A percentile compares a stretch with the other conserved stretches of the same genome.
Evolutionary conservation across 2,888 invertebrate species (phyloP).

Genomic region (Caenorhabditis sp.): DNA sequence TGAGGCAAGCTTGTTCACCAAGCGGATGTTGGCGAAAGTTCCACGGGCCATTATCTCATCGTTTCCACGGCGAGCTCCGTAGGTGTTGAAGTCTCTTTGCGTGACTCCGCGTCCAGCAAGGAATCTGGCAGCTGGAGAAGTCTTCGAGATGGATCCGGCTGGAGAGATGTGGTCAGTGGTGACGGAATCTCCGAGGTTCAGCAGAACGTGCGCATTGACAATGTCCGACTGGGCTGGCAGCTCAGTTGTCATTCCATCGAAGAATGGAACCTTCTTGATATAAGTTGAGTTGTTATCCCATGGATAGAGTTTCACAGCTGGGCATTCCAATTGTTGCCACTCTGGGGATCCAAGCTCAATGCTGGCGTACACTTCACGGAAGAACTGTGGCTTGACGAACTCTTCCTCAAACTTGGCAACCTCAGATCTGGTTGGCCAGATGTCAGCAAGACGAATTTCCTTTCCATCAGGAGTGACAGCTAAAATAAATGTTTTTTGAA

Average conservation of each 20-base stretch:
- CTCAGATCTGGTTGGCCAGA: slow-evolving; percentile 95
- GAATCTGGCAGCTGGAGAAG: slow-evolving; percentile 91
- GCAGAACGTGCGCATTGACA: slow-evolving; percentile 89
- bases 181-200: slow-evolving; percentile 95
- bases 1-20: slow-evolving; percentile 91
- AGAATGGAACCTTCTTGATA: slow-evolving; percentile 97
- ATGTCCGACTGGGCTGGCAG: slow-evolving; percentile 86
- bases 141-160: slow-evolving; percentile 96
- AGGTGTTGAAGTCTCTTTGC: slow-evolving; percentile 97
- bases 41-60: slow-evolving; percentile 97
- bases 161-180: slow-evolving; percentile 99
- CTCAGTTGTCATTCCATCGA: slow-evolving; percentile 88
- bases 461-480: slow-evolving; percentile 70
- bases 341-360: slow-evolving; percentile 89
- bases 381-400: slow-evolving; percentile 96
- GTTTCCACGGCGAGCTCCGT: slow-evolving; percentile 96
- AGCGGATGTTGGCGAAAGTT: slow-evolving; percentile 97
- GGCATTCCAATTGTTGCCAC: slow-evolving; percentile 91
- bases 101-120: slow-evolving; percentile 87
- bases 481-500: slow-evolving; percentile 6
- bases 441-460: slow-evolving; percentile 89
- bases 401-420: slow-evolving; percentile 90
- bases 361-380: slow-evolving; percentile 86
- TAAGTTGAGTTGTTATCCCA: slow-evolving; percentile 95
- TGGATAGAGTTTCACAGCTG: slow-evolving; percentile 90